Evolutionary conservation across 2,888 invertebrate genomes (phyloP).

Genomic region (Oscheius onirici): DNA sequence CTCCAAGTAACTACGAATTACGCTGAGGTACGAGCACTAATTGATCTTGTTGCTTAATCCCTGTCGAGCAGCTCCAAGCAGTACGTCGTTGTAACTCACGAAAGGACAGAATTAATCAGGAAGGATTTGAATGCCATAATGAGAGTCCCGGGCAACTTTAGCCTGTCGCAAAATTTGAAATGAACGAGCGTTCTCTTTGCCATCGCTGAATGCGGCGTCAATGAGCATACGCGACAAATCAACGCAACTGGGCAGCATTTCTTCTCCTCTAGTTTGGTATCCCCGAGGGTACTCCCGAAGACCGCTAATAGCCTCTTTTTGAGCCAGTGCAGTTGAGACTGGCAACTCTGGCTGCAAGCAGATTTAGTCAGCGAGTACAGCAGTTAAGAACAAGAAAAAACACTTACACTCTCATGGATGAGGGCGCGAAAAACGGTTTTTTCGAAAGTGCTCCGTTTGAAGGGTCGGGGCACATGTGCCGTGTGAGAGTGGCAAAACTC

Average conservation of each 20-base stretch:
- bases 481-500: not conserved
- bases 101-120: constrained; percentile 15
- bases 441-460: constrained; percentile 3
- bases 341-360: constrained; percentile 22
- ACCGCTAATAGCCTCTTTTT: constrained; percentile 32
- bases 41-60: constrained; percentile 28
- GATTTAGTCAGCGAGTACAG: constrained; percentile 21
- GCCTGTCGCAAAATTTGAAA: not conserved
- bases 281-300: constrained; percentile 16
- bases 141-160: not conserved
- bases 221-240: constrained; percentile 31
- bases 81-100: constrained; percentile 6
- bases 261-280: constrained; percentile 25
- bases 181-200: constrained; percentile 8
- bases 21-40: constrained; percentile 23
- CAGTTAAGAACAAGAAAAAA: constrained; percentile 19
- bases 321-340: constrained; percentile 7
- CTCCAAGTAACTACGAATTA: constrained; percentile 13
- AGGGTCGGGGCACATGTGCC: not conserved
- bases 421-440: not conserved
- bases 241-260: constrained; percentile 29
- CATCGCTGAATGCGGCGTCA: constrained; percentile 26
- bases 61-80: constrained; percentile 3
- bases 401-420: not conserved
- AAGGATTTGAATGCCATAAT: constrained; percentile 10